These are phyloP conservation scores for Crambe crambe DNA, from an alignment of 37 sponge, comb jelly and placozoan species.

Conservation along the genomic window DNA sequence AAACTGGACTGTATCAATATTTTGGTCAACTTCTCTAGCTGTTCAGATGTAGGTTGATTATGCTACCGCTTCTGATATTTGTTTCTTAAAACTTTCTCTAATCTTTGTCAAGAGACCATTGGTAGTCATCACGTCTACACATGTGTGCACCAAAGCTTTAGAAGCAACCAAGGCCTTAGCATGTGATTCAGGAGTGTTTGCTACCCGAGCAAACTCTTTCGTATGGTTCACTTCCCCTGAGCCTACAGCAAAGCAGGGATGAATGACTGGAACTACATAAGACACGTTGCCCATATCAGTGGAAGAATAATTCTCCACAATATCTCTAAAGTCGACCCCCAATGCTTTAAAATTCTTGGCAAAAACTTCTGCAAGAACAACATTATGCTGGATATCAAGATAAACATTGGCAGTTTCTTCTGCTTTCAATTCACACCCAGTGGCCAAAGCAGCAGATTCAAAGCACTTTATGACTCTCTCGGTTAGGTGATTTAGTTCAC, in stretches of 20 bases:
- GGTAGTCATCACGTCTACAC: constrained; percentile 64
- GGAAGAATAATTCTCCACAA: constrained; percentile 35
- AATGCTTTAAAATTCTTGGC: constrained; percentile 36
- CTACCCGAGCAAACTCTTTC: constrained; percentile 47
- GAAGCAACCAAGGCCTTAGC: constrained; percentile 53
- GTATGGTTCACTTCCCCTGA: constrained; percentile 57
- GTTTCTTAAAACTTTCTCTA: constrained; percentile 30
- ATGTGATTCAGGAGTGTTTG: constrained; percentile 71
- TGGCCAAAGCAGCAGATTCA: constrained; percentile 72
- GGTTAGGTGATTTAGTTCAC: constrained; percentile 52
- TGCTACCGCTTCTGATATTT: neutral
- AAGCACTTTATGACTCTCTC: constrained; percentile 55
- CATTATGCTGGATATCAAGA: constrained; percentile 58
- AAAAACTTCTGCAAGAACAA: constrained; percentile 36
- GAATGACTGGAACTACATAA: constrained; percentile 76
- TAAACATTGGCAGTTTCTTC: constrained; percentile 4
- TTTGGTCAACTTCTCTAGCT: no score
- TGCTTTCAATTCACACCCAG: constrained; percentile 71
- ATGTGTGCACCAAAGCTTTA: constrained; percentile 80
- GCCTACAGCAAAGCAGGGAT: constrained; percentile 70
- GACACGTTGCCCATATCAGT: constrained; percentile 97
- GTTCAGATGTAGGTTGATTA: no score
- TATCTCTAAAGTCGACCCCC: neutral
- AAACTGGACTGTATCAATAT: no score
- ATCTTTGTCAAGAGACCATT: constrained; percentile 48